Evolutionary conservation across 1,140 invertebrate genomes (phyloP).

Genomic region (Heliconius hermathena): DNA sequence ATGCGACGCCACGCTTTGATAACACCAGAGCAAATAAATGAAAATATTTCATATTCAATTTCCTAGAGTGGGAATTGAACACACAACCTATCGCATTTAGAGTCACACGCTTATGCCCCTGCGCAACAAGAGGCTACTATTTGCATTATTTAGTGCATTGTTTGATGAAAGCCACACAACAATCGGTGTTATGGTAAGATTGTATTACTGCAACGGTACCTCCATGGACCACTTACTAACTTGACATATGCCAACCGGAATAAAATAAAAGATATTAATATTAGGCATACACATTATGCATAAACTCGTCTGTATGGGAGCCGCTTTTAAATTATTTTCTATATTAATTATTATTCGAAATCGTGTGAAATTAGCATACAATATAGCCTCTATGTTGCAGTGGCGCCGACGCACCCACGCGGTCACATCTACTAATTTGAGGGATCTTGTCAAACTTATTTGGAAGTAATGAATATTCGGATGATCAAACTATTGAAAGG

Average conservation of each 20-base stretch:
- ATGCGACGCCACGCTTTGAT: too few relatives aligned
- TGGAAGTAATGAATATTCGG: neutral
- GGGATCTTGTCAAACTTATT: constrained; percentile 33
- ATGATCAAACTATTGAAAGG: neutral
- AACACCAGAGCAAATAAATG: too few relatives aligned
- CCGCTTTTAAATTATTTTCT: constrained; percentile 65
- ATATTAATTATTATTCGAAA: constrained; percentile 69
- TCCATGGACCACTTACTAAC: constrained; percentile 44
- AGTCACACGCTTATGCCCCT: too few relatives aligned
- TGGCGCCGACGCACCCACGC: constrained; percentile 68
- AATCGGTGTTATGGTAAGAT: constrained; percentile 22
- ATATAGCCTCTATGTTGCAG: constrained; percentile 58
- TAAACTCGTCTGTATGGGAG: constrained; percentile 56
- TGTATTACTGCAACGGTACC: constrained; percentile 45
- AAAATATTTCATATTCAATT: too few relatives aligned
- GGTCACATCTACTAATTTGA: constrained; percentile 29
- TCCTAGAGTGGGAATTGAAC: too few relatives aligned
- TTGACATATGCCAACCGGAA: constrained; percentile 54
- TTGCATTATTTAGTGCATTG: constrained; percentile 22
- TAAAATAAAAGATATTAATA: constrained; percentile 39
- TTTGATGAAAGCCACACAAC: constrained; percentile 38
- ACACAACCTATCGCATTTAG: too few relatives aligned
- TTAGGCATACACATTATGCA: constrained; percentile 48
- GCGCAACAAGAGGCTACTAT: too few relatives aligned
- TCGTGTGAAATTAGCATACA: constrained; percentile 72